Evolutionary conservation across 1,140 invertebrate species (phyloP).

Genomic region (Drosophila melanogaster): Release_6_plus_ISO1_MT NT_033779.5:3642001-3642500

Average conservation of each 20-base stretch:
- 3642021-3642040: slow-evolving; percentile 68
- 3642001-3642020: slow-evolving; percentile 69
- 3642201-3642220: slow-evolving; percentile 46
- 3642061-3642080: slow-evolving; percentile 52
- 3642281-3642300: slow-evolving; percentile 65
- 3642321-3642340: slow-evolving; percentile 69
- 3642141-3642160: background rate
- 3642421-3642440: slow-evolving; percentile 66
- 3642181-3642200: slow-evolving; percentile 70
- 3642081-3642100: slow-evolving; percentile 55
- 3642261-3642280: slow-evolving; percentile 41
- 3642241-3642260: slow-evolving; percentile 18
- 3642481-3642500: slow-evolving; percentile 79
- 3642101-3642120: slow-evolving; percentile 18
- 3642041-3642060: slow-evolving; percentile 70
- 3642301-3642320: slow-evolving; percentile 12
- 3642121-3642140: slow-evolving; percentile 1
- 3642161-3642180: slow-evolving; percentile 42
- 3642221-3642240: slow-evolving; percentile 8
- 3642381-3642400: background rate
- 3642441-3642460: slow-evolving; percentile 54
- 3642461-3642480: slow-evolving; percentile 79
- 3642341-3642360: slow-evolving; percentile 74
- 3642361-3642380: slow-evolving; percentile 28
- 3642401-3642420: slow-evolving; percentile 40